Percentiles rank a stretch among this genome's conserved stretches.
Conservation (phyloP, 2,797 vertebrate genomes). For the Mormyrus proboscirostris region DNA sequence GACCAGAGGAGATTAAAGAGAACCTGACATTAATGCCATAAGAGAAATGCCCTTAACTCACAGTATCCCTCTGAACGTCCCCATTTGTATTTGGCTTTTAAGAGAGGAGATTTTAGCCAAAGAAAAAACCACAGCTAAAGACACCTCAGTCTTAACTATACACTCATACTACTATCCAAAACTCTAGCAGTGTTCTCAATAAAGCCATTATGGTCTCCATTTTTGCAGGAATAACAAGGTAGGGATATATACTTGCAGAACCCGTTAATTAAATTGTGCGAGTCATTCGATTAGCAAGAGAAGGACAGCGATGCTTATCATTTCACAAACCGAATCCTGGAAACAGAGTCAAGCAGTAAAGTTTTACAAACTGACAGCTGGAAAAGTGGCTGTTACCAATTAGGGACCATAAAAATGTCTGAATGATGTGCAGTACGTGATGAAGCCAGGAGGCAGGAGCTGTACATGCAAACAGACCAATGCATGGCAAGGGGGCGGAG, state of each 20-base stretch:
- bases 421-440: neutral
- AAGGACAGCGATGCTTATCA: neutral
- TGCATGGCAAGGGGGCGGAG: neutral
- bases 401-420: neutral
- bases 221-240: neutral
- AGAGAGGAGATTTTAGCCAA: neutral
- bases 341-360: neutral
- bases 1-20: neutral
- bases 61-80: neutral
- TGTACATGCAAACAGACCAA: neutral
- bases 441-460: neutral
- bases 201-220: neutral
- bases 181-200: neutral
- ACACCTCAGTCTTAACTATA: neutral
- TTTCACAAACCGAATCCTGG: neutral
- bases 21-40: slow-evolving; percentile 13
- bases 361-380: neutral
- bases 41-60: neutral
- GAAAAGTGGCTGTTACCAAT: neutral
- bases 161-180: neutral
- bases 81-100: neutral
- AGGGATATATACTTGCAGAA: neutral
- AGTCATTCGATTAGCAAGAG: neutral
- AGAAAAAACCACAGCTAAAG: neutral
- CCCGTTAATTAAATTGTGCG: neutral